These are phyloP conservation scores for Bothrops jararaca DNA, from an alignment of 2,113 vertebrate species.

Conservation along the genomic window DNA sequence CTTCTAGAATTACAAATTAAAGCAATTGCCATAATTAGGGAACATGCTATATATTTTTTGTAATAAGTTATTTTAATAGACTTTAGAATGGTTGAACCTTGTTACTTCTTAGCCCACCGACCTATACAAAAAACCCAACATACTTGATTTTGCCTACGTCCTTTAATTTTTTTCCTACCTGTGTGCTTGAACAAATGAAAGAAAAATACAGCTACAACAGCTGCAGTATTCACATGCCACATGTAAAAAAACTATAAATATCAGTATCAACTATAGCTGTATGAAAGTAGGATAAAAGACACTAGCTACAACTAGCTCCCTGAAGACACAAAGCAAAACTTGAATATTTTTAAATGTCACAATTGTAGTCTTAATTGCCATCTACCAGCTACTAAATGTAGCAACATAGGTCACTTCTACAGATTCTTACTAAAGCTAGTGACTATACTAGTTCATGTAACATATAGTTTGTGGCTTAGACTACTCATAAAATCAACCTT, in stretches of 20 bases:
- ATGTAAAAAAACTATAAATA: neutral
- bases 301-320: neutral
- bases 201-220: neutral
- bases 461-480: neutral
- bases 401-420: neutral
- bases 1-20: neutral
- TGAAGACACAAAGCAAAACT: neutral
- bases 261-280: neutral
- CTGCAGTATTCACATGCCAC: neutral
- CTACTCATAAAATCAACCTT: neutral
- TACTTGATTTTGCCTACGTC: neutral
- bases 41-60: neutral
- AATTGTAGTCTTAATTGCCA: neutral
- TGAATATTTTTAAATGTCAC: neutral
- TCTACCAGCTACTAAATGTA: too few species aligned
- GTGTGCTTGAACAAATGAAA: neutral
- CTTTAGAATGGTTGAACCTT: neutral
- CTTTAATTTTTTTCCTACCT: neutral
- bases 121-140: neutral
- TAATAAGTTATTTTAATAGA: neutral
- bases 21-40: slow-evolving; percentile 10
- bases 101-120: neutral
- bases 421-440: neutral
- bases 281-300: neutral
- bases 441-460: neutral